Evolutionary conservation across 2,797 vertebrate genomes (phyloP), one percentile per base, ranked within the genome.

Genomic region (Discoglossus pictus): DNA sequence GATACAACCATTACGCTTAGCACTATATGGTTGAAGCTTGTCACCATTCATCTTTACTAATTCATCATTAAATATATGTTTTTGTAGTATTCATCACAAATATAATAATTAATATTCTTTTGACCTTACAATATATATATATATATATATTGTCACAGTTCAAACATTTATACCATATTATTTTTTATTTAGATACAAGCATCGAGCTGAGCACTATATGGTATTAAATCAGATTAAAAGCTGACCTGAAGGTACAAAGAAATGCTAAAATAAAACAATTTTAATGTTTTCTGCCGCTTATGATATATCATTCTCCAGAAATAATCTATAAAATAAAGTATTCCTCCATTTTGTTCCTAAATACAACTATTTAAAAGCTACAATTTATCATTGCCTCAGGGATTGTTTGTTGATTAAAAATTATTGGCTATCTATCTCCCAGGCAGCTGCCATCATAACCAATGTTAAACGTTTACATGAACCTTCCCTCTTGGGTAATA

Each of bases 361-460:
- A 70, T 51, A 21, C 35, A 48, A 70, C 52, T 64, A 70, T 64
- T 70, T 70, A 70, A 53, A 64, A 63, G 68, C 51, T 51, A 51
- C 36, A 35, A 51, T 70, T 70, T 58, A 70, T 64, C 60, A 70
- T 58, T 47, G 60, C 60, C 25, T 21, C 52, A n/a, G 52, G 68
- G 52, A 70, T 64, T 51, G 52, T 70, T 42, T 58, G 58, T 70
- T 70, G 68, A 70, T 70, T 70, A 70, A 70, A 70, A 70, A 58
- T 56, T 58, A 70, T 70, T 63, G 68, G 68, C 52, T 70, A 70
- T 70, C 60, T 70, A 70, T 70, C 67, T 70, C 43, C 6, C 48
- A n/a, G 44, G 38, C 60, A 63, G 51, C 60, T 70, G 60, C 60
- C 51, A 64, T 70, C 68, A 70, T 70, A 70, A 64, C 60, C 53